phyloP scores from a whole-genome alignment of 2,888 invertebrate genomes.

The Brenthis ino region DNA sequence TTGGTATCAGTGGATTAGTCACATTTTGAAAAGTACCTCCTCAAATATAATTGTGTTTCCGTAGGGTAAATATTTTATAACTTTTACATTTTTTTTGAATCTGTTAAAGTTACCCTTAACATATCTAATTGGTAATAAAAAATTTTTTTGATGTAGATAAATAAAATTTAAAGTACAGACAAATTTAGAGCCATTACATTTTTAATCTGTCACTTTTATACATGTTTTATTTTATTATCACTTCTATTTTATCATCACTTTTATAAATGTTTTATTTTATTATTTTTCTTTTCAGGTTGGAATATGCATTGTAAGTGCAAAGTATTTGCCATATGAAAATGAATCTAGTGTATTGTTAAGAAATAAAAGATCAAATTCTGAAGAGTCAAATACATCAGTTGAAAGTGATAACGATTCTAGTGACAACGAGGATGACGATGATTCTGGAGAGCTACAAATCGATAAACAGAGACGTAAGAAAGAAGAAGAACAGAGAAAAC shows the following conservation, averaged over 20 bases:
- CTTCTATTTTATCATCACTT: not conserved
- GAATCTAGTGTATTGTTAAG: conserved; percentile 52
- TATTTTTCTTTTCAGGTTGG: conserved; percentile 60
- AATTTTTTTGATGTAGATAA: no score
- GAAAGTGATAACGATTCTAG: conserved; percentile 52
- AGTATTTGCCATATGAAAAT: conserved; percentile 68
- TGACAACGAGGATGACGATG: conserved; percentile 43
- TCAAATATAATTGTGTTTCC: no score
- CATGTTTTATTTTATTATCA: conserved; percentile 19
- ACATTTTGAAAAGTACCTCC: no score
- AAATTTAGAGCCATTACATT: no score
- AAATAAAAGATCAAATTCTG: conserved; percentile 53
- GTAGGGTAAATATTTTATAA: no score
- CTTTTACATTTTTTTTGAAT: not conserved
- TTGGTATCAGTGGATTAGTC: no score
- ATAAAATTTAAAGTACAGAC: no score
- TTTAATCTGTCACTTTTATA: not conserved
- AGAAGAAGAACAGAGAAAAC: conserved; percentile 51
- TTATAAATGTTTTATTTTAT: conserved; percentile 11
- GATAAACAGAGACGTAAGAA: conserved; percentile 45
- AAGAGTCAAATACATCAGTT: conserved; percentile 54
- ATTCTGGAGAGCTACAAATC: conserved; percentile 46
- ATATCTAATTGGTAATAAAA: no score
- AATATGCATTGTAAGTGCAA: conserved; percentile 67
- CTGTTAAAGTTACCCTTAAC: no score